Conservation (phyloP, 2,888 invertebrate genomes). For the Chromoteleia sp. region DNA sequence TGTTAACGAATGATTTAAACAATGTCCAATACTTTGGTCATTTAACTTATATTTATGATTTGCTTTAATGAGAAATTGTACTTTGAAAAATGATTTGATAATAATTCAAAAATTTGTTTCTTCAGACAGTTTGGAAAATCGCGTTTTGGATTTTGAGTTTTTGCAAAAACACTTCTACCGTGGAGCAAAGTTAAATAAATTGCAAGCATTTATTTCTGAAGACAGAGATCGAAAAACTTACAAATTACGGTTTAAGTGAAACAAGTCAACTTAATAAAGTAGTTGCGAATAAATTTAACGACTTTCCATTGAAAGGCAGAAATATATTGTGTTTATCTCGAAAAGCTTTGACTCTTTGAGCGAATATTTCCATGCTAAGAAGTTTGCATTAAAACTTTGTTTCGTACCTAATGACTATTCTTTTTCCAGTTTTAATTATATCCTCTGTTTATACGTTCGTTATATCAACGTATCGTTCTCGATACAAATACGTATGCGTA, state of each 20-base stretch:
- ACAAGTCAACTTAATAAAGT: slow-evolving; percentile 34
- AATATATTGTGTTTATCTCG: slow-evolving; percentile 38
- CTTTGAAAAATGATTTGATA: too few relatives aligned
- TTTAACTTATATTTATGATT: too few relatives aligned
- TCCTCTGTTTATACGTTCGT: slow-evolving; percentile 1
- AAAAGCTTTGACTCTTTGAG: slow-evolving; percentile 46
- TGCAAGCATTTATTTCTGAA: too few relatives aligned
- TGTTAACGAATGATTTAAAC: too few relatives aligned
- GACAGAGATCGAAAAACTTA: neutral
- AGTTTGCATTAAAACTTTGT: slow-evolving; percentile 46
- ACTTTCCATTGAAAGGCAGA: slow-evolving; percentile 23
- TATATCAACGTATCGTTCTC: slow-evolving; percentile 21
- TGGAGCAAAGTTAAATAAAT: too few relatives aligned
- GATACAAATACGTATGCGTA: neutral
- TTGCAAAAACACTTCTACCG: too few relatives aligned
- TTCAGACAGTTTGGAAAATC: too few relatives aligned
- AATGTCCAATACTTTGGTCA: too few relatives aligned
- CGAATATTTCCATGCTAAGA: slow-evolving; percentile 11
- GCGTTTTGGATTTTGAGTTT: too few relatives aligned
- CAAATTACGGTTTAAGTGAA: slow-evolving; percentile 34
- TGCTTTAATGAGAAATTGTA: too few relatives aligned
- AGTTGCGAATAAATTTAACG: slow-evolving; percentile 35
- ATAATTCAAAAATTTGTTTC: too few relatives aligned
- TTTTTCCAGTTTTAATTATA: slow-evolving; percentile 46
- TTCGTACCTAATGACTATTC: slow-evolving; percentile 36